Percentiles rank a stretch among this genome's conserved stretches.
phyloP scores from a whole-genome alignment of 1,140 invertebrate species.

The Neoseiulus cucumeris region DNA sequence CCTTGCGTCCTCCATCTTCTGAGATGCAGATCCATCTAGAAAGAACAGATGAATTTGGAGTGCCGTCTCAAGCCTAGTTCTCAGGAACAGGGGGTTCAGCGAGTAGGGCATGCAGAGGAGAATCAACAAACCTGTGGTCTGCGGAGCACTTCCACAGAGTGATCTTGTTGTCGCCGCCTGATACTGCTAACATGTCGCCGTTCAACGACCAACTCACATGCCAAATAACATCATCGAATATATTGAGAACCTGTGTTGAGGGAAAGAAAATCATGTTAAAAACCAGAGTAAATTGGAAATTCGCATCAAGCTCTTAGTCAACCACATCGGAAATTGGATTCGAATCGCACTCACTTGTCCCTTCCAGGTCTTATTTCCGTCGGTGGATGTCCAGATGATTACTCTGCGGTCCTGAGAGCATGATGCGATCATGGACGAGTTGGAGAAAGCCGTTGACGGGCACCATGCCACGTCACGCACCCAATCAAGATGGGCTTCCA shows the following conservation, averaged over 20 bases:
- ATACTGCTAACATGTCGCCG: slow-evolving; percentile 87
- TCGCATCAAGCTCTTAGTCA: no score
- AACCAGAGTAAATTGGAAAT: no score
- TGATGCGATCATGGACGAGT: slow-evolving; percentile 61
- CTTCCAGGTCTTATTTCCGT: slow-evolving; percentile 7
- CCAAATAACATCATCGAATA: slow-evolving; percentile 95
- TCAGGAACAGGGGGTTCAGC: no score
- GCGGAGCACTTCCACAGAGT: slow-evolving; percentile 15
- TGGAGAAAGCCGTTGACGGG: slow-evolving; percentile 64
- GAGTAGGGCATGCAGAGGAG: no score
- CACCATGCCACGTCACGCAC: slow-evolving; percentile 95
- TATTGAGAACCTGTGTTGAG: slow-evolving; percentile 49
- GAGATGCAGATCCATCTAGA: slow-evolving; percentile 5
- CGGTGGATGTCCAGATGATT: slow-evolving; percentile 18
- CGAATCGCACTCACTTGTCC: neutral
- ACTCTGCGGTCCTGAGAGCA: slow-evolving; percentile 45
- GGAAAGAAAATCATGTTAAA: neutral
- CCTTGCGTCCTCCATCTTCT: neutral
- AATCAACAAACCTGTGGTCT: neutral
- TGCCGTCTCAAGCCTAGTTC: no score
- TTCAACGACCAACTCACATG: slow-evolving; percentile 96
- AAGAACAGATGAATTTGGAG: no score
- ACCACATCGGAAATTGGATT: no score
- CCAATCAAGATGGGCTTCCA: slow-evolving; percentile 94
- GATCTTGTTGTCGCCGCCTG: slow-evolving; percentile 96